These are phyloP conservation scores for Aurelia sp. DNA, from an alignment of 30 jellyfish, hydroid and myxozoan genomes.

Conservation along the genomic window DNA sequence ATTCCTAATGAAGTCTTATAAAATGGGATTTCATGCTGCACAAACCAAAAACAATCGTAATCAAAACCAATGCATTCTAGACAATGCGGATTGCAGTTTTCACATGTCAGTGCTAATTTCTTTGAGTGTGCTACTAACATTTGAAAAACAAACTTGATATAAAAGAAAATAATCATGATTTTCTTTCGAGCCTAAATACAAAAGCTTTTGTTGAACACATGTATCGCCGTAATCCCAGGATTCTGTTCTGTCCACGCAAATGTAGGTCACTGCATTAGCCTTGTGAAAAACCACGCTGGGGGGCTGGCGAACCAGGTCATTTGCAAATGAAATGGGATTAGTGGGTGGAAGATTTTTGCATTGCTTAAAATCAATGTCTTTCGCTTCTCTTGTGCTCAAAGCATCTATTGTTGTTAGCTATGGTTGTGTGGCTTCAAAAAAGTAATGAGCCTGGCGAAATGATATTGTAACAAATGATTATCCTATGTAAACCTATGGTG, in stretches of 20 bases:
- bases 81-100: conserved; percentile 63
- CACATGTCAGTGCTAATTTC: conserved; percentile 82
- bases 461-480: too few relatives aligned
- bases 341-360: conserved; percentile 40
- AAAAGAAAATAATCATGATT: conserved; percentile 35
- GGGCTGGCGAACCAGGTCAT: conserved; percentile 69
- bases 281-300: conserved; percentile 33
- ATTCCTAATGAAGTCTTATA: conserved; percentile 59
- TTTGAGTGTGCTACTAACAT: conserved; percentile 57
- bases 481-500: too few relatives aligned
- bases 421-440: too few relatives aligned
- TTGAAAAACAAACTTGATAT: conserved; percentile 68
- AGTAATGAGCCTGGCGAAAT: too few relatives aligned
- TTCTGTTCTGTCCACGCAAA: conserved; percentile 49
- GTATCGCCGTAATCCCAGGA: conserved; percentile 56
- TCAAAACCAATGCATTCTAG: conserved; percentile 46
- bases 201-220: conserved; percentile 69
- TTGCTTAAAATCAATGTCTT: not conserved
- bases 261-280: conserved; percentile 61
- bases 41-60: conserved; percentile 44
- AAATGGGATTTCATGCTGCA: conserved; percentile 68
- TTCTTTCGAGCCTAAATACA: conserved; percentile 33
- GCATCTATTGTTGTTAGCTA: too few relatives aligned
- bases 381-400: not conserved
- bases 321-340: conserved; percentile 43